Percentiles rank a stretch among this genome's conserved stretches.
Evolutionary conservation across 2,797 vertebrate genomes (phyloP).

Genomic region (Hoplostethus mediterraneus): DNA sequence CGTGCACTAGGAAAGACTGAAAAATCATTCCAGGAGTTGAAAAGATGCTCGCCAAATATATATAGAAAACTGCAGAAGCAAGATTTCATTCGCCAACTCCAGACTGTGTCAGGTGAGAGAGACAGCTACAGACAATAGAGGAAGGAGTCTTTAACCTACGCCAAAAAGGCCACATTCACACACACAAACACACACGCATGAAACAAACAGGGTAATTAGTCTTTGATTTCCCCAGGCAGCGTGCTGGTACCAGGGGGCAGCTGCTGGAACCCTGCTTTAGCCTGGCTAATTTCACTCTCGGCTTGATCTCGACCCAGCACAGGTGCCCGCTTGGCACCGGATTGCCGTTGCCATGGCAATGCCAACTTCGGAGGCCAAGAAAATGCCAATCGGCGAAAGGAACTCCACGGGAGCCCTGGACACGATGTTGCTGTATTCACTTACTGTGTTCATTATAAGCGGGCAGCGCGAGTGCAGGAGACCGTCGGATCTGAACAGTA

Average conservation of each 20-base stretch:
- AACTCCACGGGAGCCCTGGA: constrained; percentile 47
- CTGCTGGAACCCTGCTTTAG: constrained; percentile 74
- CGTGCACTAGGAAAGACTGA: too few species aligned
- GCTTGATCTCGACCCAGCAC: constrained; percentile 76
- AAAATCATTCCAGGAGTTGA: not conserved
- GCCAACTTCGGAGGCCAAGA: constrained; percentile 63
- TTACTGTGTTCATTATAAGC: constrained; percentile 37
- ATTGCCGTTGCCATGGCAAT: constrained; percentile 77
- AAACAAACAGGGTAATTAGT: constrained; percentile 73
- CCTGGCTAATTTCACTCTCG: constrained; percentile 79
- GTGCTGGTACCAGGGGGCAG: constrained; percentile 71
- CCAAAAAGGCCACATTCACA: constrained; percentile 45
- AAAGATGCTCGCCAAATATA: constrained; percentile 7
- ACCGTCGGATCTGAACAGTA: constrained; percentile 7
- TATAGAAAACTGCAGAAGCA: not conserved
- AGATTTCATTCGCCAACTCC: not conserved
- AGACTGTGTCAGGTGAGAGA: constrained; percentile 13
- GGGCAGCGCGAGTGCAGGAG: constrained; percentile 11
- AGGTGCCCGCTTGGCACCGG: constrained; percentile 75
- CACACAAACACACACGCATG: constrained; percentile 40
- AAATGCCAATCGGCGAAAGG: constrained; percentile 67
- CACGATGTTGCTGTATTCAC: constrained; percentile 10
- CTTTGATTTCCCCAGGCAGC: constrained; percentile 76
- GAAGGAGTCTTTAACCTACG: constrained; percentile 35
- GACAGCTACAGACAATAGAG: constrained; percentile 54